Conservation (phyloP, 2,888 invertebrate species). For the Parasteatoda lunata region DNA sequence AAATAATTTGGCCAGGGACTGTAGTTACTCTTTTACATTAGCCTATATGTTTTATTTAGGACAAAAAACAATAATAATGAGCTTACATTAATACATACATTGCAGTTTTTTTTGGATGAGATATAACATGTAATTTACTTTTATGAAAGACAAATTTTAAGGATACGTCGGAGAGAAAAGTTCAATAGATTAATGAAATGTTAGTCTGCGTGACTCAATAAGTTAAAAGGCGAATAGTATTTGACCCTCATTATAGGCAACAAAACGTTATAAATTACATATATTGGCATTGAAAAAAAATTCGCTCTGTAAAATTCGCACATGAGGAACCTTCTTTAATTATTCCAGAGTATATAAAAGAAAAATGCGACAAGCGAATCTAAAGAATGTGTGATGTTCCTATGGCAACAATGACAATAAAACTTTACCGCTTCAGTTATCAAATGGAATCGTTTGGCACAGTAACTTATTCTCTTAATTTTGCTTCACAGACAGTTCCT, state of each 20-base stretch:
- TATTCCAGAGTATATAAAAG: constrained; percentile 31
- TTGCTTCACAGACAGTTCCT: neutral
- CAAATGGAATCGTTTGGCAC: constrained; percentile 10
- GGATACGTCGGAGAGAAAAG: neutral
- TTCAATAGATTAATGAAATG: neutral
- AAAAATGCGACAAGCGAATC: constrained; percentile 11
- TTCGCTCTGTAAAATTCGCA: constrained; percentile 29
- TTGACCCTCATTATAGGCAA: neutral
- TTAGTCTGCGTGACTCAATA: constrained; percentile 39
- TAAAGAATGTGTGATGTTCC: constrained; percentile 39
- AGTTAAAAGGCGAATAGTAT: constrained; percentile 21
- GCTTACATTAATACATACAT: no score
- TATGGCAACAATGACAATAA: constrained; percentile 58
- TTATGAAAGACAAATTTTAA: neutral
- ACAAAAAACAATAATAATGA: no score
- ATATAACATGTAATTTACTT: neutral
- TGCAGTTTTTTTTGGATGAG: no score
- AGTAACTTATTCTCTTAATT: constrained; percentile 21
- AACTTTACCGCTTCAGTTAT: constrained; percentile 63
- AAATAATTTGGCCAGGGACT: no score
- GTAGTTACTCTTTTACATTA: no score
- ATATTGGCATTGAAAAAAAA: constrained; percentile 25
- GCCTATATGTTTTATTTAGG: no score
- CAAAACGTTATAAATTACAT: constrained; percentile 24
- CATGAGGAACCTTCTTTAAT: constrained; percentile 51